Conservation (phyloP, 2,888 invertebrate genomes). For the Hypolimnas misippus region DNA sequence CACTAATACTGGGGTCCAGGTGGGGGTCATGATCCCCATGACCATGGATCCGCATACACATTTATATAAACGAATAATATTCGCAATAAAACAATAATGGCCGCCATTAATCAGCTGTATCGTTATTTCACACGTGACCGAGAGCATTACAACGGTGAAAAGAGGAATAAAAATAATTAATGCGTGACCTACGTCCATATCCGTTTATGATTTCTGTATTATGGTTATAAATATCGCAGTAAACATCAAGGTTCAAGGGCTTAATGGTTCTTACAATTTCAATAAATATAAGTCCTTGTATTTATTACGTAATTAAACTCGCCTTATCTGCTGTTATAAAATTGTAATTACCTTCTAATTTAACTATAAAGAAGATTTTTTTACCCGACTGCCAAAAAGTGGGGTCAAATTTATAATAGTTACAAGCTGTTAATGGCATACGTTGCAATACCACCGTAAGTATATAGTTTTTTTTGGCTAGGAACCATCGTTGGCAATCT, state of each 20-base stretch:
- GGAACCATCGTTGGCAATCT: no score
- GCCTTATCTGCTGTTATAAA: not conserved
- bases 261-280: not conserved
- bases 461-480: no score
- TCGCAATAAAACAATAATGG: conserved; percentile 38
- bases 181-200: conserved; percentile 41
- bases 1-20: no score
- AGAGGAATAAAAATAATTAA: conserved; percentile 46
- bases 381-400: no score
- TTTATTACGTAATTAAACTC: not conserved
- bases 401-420: no score
- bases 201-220: conserved; percentile 36
- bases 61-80: conserved; percentile 18
- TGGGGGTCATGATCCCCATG: no score
- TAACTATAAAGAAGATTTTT: no score
- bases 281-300: not conserved
- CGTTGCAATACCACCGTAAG: no score
- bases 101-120: conserved; percentile 46
- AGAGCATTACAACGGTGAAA: conserved; percentile 40
- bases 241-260: conserved; percentile 27
- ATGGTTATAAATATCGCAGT: conserved; percentile 28
- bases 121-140: conserved; percentile 45
- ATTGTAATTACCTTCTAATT: no score
- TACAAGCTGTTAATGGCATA: no score
- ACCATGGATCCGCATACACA: no score